A percentile compares a stretch with the other conserved stretches of the same genome.
Conservation (phyloP, 2,888 invertebrate species). For the Eumerus sabulonum region DNA sequence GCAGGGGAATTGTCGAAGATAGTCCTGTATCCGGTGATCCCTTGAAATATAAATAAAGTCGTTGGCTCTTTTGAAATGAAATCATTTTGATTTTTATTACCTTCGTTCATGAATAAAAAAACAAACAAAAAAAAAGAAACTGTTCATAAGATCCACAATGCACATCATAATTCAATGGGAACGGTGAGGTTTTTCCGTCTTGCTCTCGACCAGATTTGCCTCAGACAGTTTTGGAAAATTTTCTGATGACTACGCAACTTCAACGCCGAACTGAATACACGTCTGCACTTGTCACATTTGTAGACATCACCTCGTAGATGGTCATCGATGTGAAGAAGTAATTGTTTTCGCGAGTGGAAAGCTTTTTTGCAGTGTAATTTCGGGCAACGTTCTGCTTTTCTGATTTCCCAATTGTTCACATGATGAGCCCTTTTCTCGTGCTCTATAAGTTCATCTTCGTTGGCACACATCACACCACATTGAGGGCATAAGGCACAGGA, state of each 20-base stretch:
- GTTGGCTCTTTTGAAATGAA: too few species aligned
- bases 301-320: slow-evolving; percentile 6
- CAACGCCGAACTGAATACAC: slow-evolving; percentile 22
- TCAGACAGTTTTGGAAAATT: slow-evolving; percentile 18
- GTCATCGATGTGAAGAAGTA: slow-evolving; percentile 40
- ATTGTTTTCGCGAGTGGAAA: slow-evolving; percentile 23
- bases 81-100: too few species aligned
- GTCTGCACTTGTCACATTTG: slow-evolving; percentile 36
- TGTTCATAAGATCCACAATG: too few species aligned
- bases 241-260: slow-evolving; percentile 44
- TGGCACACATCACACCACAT: slow-evolving; percentile 23
- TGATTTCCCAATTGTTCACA: neutral
- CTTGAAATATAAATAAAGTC: too few species aligned
- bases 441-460: neutral
- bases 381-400: slow-evolving; percentile 38
- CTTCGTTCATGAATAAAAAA: too few species aligned
- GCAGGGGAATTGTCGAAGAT: slow-evolving; percentile 32
- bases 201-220: neutral
- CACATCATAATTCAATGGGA: neutral
- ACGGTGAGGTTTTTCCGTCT: neutral
- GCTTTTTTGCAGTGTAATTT: slow-evolving; percentile 32
- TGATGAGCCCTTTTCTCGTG: slow-evolving; percentile 30
- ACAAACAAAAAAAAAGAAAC: too few species aligned
- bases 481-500: slow-evolving; percentile 14
- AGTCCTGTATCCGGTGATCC: neutral